Conservation (phyloP, 2,797 vertebrate genomes). For the Falco rusticolus region DNA sequence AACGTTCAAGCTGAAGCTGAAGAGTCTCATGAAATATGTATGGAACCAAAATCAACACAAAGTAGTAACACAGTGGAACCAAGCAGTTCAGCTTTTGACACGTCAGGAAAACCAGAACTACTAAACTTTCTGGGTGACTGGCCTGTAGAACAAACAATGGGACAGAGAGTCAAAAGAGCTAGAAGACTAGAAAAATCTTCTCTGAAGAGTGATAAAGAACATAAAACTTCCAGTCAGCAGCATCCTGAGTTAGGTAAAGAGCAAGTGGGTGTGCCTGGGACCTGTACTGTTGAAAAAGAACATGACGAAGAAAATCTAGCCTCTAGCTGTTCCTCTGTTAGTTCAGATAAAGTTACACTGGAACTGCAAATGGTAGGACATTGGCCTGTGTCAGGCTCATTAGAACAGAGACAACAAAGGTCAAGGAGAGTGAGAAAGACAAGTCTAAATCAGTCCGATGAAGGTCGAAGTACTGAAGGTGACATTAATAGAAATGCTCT, state of each 20-base stretch:
- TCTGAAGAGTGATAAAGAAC: constrained; percentile 40
- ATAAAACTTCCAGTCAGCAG: neutral
- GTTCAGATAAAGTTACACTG: constrained; percentile 1
- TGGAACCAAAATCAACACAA: constrained; percentile 31
- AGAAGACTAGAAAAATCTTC: constrained; percentile 70
- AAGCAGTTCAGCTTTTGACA: constrained; percentile 45
- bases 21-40: neutral
- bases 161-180: constrained; percentile 80
- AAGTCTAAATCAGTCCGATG: neutral
- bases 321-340: neutral
- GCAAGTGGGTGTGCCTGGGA: neutral
- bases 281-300: neutral
- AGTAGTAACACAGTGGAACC: constrained; percentile 17
- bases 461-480: constrained; percentile 38
- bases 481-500: neutral
- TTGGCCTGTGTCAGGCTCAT: constrained; percentile 67
- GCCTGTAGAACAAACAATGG: constrained; percentile 84
- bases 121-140: constrained; percentile 91
- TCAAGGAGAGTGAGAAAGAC: constrained; percentile 43
- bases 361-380: constrained; percentile 36
- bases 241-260: neutral
- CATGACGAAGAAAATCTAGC: neutral
- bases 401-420: constrained; percentile 71
- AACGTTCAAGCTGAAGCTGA: constrained; percentile 36
- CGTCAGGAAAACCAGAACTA: constrained; percentile 54